phyloP scores from a whole-genome alignment of 2,113 vertebrate species.

The Callocephalon fimbriatum region DNA sequence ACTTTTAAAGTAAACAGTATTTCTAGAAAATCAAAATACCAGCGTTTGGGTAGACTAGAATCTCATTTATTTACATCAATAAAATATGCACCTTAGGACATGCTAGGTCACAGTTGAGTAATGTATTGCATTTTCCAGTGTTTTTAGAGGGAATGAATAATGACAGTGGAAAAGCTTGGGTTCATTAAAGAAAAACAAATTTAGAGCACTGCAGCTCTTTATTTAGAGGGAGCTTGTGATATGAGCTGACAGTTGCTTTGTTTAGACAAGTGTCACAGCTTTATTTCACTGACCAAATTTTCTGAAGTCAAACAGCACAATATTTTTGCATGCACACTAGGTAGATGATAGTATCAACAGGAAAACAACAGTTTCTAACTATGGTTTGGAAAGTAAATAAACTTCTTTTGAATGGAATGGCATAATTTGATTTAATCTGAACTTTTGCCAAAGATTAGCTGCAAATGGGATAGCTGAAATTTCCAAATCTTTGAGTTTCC shows the following conservation, averaged over 20 bases:
- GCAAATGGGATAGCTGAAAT: not conserved
- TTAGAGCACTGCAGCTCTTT: slow-evolving; percentile 50
- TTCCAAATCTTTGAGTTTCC: not conserved
- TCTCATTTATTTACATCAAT: slow-evolving; percentile 77
- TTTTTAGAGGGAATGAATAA: slow-evolving; percentile 77
- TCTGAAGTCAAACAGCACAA: slow-evolving; percentile 55
- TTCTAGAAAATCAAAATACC: slow-evolving; percentile 73
- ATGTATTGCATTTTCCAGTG: slow-evolving; percentile 64
- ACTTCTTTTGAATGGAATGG: not conserved
- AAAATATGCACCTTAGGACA: slow-evolving; percentile 73
- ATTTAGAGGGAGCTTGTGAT: slow-evolving; percentile 74
- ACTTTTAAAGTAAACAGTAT: slow-evolving; percentile 58
- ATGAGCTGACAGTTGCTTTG: slow-evolving; percentile 74
- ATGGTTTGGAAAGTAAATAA: slow-evolving; percentile 35
- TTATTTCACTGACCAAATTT: slow-evolving; percentile 67
- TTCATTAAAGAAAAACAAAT: slow-evolving; percentile 81
- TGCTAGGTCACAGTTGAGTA: slow-evolving; percentile 61
- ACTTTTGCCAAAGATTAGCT: not conserved
- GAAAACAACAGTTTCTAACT: slow-evolving; percentile 43
- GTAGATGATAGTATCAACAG: slow-evolving; percentile 42
- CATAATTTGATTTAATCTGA: slow-evolving; percentile 13
- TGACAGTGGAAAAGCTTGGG: slow-evolving; percentile 64
- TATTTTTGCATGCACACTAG: slow-evolving; percentile 39
- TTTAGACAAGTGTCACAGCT: slow-evolving; percentile 78
- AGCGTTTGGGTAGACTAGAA: slow-evolving; percentile 41